Conservation (phyloP, 2,797 vertebrate genomes). For the Eulemur coronatus region DNA sequence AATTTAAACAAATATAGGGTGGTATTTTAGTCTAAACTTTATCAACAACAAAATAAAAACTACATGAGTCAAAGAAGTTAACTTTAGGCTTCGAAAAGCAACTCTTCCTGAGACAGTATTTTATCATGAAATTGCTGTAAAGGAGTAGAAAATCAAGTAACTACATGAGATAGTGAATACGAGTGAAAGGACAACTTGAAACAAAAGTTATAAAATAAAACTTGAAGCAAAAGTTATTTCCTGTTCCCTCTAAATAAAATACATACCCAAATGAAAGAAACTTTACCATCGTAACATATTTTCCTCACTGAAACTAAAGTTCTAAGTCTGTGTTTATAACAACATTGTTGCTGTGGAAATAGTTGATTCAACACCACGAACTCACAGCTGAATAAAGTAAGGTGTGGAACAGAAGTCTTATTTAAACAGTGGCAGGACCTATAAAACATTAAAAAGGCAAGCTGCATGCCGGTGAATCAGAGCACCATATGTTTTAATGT, state of each 20-base stretch:
- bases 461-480: neutral
- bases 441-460: constrained; percentile 71
- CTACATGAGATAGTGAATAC: neutral
- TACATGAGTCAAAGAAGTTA: constrained; percentile 14
- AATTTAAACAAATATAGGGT: constrained; percentile 81
- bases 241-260: neutral
- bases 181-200: constrained; percentile 8
- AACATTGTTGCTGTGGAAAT: constrained; percentile 74
- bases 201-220: neutral
- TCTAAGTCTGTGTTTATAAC: constrained; percentile 56
- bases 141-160: neutral
- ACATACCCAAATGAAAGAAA: neutral
- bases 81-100: neutral
- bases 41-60: neutral
- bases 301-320: constrained; percentile 49
- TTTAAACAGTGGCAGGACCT: constrained; percentile 46
- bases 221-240: neutral
- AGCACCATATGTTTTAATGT: neutral
- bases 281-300: neutral
- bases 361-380: constrained; percentile 28
- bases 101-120: neutral
- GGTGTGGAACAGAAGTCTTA: constrained; percentile 63
- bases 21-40: constrained; percentile 12
- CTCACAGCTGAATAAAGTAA: constrained; percentile 42
- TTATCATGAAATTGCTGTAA: neutral